These are phyloP conservation scores for Pelobates fuscus DNA, from an alignment of 2,113 vertebrate genomes.

Conservation along the genomic window DNA sequence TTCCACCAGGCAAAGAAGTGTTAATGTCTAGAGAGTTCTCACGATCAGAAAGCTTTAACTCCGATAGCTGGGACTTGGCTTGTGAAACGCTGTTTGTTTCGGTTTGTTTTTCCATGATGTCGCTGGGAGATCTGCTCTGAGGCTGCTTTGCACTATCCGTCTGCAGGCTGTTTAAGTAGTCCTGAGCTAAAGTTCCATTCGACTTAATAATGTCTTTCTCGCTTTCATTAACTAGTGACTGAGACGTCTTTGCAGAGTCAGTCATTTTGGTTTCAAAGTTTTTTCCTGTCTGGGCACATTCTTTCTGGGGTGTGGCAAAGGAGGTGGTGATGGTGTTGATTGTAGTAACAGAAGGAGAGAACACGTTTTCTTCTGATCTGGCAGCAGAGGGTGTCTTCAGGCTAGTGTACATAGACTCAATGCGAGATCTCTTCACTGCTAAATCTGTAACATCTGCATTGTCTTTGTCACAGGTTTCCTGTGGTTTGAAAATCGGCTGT, in stretches of 20 bases:
- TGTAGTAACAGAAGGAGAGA: slow-evolving; percentile 65
- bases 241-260: slow-evolving; percentile 52
- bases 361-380: slow-evolving; percentile 65
- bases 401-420: slow-evolving; percentile 85
- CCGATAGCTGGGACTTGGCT: slow-evolving; percentile 42
- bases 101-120: slow-evolving; percentile 73
- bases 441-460: slow-evolving; percentile 55
- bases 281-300: slow-evolving; percentile 53
- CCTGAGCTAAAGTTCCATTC: slow-evolving; percentile 39
- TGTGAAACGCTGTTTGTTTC: slow-evolving; percentile 62
- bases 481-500: slow-evolving; percentile 45
- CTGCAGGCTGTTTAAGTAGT: slow-evolving; percentile 55
- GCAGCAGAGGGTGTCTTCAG: slow-evolving; percentile 67
- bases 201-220: slow-evolving; percentile 38
- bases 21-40: slow-evolving; percentile 52
- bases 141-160: slow-evolving; percentile 59
- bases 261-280: slow-evolving; percentile 54
- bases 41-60: slow-evolving; percentile 38
- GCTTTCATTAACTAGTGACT: slow-evolving; percentile 55
- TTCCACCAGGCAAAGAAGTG: slow-evolving; percentile 15
- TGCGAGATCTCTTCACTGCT: slow-evolving; percentile 74
- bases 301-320: slow-evolving; percentile 61
- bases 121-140: slow-evolving; percentile 43
- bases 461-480: slow-evolving; percentile 61
- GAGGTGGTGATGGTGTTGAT: slow-evolving; percentile 61